Evolutionary conservation across 2,888 invertebrate genomes (phyloP).

Genomic region (Zaprionus bogoriensis): DNA sequence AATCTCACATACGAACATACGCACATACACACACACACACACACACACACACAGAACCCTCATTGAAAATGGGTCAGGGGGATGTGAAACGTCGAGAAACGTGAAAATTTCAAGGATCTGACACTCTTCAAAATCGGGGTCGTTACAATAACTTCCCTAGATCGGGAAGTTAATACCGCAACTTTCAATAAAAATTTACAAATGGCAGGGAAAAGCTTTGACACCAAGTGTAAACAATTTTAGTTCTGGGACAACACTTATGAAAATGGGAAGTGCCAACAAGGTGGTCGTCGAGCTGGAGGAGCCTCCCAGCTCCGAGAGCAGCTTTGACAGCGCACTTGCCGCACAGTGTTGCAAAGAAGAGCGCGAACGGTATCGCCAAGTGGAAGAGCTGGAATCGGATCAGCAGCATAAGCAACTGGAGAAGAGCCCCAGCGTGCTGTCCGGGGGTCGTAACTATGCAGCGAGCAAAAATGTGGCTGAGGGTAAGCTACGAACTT

Average conservation of each 20-base stretch:
- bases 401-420: not conserved
- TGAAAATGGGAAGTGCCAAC: slow-evolving; percentile 36
- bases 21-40: too few species aligned
- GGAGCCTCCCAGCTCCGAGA: slow-evolving; percentile 47
- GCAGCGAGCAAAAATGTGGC: slow-evolving; percentile 80
- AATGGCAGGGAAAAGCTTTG: slow-evolving; percentile 30
- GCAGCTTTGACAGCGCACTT: slow-evolving; percentile 50
- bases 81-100: too few species aligned
- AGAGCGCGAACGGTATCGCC: not conserved
- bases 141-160: too few species aligned
- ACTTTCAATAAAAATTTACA: slow-evolving; percentile 42
- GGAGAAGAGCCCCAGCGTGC: slow-evolving; percentile 19
- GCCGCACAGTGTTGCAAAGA: slow-evolving; percentile 45
- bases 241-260: slow-evolving; percentile 9
- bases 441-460: slow-evolving; percentile 61
- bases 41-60: too few species aligned
- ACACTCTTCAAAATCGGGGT: too few species aligned
- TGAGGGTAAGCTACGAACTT: too few species aligned
- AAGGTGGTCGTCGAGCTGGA: slow-evolving; percentile 45
- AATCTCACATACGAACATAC: too few species aligned
- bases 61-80: too few species aligned
- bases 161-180: too few species aligned
- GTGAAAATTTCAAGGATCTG: too few species aligned
- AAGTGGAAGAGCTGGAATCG: not conserved
- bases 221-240: slow-evolving; percentile 11